These are phyloP conservation scores for Conger conger DNA, from an alignment of 2,113 vertebrate species.

Conservation along the genomic window DNA sequence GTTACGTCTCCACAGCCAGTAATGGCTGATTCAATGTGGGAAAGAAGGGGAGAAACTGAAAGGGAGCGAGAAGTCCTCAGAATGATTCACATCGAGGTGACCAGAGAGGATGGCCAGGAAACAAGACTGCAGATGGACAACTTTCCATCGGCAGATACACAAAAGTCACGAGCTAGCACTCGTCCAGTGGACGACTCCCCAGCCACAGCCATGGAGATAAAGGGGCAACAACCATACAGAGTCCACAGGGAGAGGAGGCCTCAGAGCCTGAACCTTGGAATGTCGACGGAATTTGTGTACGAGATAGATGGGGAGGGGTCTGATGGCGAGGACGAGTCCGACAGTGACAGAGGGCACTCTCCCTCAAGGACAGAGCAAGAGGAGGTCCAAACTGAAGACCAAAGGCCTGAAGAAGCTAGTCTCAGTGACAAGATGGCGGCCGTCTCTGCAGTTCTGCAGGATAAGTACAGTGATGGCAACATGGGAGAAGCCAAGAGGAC, in stretches of 20 bases:
- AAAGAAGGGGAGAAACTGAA: slow-evolving; percentile 57
- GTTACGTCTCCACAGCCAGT: slow-evolving; percentile 50
- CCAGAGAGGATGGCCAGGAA: slow-evolving; percentile 61
- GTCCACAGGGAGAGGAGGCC: slow-evolving; percentile 63
- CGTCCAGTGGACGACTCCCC: slow-evolving; percentile 37
- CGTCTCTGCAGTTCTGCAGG: not conserved
- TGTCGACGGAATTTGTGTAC: slow-evolving; percentile 58
- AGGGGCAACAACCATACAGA: slow-evolving; percentile 47
- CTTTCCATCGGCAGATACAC: slow-evolving; percentile 53
- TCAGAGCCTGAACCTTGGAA: slow-evolving; percentile 69
- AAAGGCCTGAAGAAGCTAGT: slow-evolving; percentile 24
- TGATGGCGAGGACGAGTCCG: slow-evolving; percentile 51
- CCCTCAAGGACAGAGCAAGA: slow-evolving; percentile 32
- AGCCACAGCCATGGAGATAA: slow-evolving; percentile 37
- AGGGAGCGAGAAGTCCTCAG: slow-evolving; percentile 56
- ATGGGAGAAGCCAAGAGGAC: slow-evolving; percentile 44
- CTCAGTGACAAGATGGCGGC: slow-evolving; percentile 7
- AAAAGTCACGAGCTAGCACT: slow-evolving; percentile 50
- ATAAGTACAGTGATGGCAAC: slow-evolving; percentile 24
- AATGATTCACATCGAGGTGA: slow-evolving; percentile 67
- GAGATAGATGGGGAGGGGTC: slow-evolving; percentile 55
- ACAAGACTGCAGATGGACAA: slow-evolving; percentile 63
- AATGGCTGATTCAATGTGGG: slow-evolving; percentile 60
- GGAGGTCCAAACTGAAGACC: slow-evolving; percentile 35
- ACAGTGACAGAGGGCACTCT: slow-evolving; percentile 34